These are phyloP conservation scores for Heliconius aoede DNA, from an alignment of 2,888 invertebrate species.

Conservation along the genomic window DNA sequence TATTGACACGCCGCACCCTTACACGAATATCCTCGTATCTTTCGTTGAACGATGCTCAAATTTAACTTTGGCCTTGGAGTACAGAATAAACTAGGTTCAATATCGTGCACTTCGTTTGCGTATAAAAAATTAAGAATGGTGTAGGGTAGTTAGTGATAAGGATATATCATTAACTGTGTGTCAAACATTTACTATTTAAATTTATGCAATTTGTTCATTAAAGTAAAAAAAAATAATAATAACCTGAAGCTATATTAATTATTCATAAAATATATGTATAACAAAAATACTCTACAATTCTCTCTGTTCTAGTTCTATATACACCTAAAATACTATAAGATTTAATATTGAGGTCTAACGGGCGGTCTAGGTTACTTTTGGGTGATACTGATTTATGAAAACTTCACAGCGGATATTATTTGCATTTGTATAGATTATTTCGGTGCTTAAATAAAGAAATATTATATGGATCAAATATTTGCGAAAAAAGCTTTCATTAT, in stretches of 20 bases:
- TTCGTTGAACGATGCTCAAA: constrained; percentile 63
- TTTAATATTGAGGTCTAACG: constrained; percentile 30
- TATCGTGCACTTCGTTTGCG: neutral
- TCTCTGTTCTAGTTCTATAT: neutral
- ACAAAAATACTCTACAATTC: neutral
- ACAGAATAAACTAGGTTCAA: constrained; percentile 15
- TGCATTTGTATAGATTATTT: constrained; percentile 23
- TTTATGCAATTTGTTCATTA: too few species aligned
- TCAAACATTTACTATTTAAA: neutral
- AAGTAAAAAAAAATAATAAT: too few species aligned
- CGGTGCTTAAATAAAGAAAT: neutral
- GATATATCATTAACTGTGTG: too few species aligned
- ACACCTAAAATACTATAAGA: neutral
- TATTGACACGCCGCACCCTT: constrained; percentile 65
- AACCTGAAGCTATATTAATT: too few species aligned
- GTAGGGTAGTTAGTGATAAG: too few species aligned
- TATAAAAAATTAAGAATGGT: too few species aligned
- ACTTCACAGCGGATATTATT: constrained; percentile 11
- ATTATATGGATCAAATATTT: neutral
- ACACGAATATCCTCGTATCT: constrained; percentile 64
- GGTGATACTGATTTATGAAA: constrained; percentile 37
- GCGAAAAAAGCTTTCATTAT: neutral
- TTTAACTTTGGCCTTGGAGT: constrained; percentile 52
- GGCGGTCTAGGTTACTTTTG: constrained; percentile 28
- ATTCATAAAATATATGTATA: too few species aligned